phyloP scores from a whole-genome alignment of 2,797 vertebrate genomes.

The Myotis daubentonii region DNA sequence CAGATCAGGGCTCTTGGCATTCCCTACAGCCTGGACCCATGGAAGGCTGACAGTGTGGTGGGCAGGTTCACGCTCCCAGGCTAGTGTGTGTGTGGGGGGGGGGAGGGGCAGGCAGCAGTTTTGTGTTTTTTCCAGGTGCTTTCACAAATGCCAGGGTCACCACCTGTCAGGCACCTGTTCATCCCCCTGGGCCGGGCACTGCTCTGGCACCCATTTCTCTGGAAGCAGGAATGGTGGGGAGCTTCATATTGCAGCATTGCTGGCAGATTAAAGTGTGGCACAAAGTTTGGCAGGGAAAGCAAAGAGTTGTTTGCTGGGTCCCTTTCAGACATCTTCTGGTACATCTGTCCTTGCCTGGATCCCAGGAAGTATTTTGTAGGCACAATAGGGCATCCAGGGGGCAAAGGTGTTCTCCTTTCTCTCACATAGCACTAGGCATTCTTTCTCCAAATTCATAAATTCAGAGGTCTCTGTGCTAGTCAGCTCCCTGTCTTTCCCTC shows the following conservation, averaged over 20 bases:
- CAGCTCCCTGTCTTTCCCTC: too few relatives aligned
- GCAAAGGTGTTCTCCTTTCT: neutral
- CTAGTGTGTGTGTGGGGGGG: too few relatives aligned
- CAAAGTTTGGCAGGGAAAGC: neutral
- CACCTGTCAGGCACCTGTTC: neutral
- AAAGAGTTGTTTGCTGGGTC: neutral
- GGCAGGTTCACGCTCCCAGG: too few relatives aligned
- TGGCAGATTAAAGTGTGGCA: too few relatives aligned
- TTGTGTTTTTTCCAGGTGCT: neutral
- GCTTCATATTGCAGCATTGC: accelerated
- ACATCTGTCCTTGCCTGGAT: neutral
- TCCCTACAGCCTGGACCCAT: neutral
- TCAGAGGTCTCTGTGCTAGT: accelerated
- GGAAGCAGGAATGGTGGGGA: too few relatives aligned
- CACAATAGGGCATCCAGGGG: accelerated
- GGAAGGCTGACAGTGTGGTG: too few relatives aligned
- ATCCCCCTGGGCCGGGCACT: too few relatives aligned
- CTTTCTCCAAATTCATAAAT: too few relatives aligned
- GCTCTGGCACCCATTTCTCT: accelerated
- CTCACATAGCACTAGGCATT: accelerated
- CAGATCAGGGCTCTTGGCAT: accelerated
- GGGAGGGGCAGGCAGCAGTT: neutral
- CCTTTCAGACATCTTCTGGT: neutral
- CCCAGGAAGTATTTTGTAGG: neutral
- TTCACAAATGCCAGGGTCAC: neutral